Evolutionary conservation across 2,797 vertebrate genomes (phyloP).

Genomic region (Huso huso): DNA sequence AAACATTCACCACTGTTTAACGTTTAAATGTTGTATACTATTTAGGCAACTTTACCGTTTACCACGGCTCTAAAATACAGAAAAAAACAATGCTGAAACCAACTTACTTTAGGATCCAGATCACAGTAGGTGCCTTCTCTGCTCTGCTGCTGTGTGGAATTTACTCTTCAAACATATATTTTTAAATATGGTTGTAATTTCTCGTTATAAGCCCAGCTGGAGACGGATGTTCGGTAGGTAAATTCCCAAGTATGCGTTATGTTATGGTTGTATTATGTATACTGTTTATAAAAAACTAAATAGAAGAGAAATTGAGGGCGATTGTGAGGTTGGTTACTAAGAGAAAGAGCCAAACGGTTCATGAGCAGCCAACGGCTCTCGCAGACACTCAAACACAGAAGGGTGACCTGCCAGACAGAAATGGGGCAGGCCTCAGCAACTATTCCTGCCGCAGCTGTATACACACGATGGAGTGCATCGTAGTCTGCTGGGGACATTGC

Average conservation of each 20-base stretch:
- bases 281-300: slow-evolving; percentile 36
- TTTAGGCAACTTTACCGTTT: too few relatives aligned
- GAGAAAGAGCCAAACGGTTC: slow-evolving; percentile 90
- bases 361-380: slow-evolving; percentile 81
- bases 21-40: too few relatives aligned
- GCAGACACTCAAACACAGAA: slow-evolving; percentile 63
- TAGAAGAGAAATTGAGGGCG: slow-evolving; percentile 67
- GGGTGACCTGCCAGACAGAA: slow-evolving; percentile 60
- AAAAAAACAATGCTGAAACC: slow-evolving; percentile 32
- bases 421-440: slow-evolving; percentile 53
- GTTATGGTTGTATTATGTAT: slow-evolving; percentile 41
- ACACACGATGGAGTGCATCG: slow-evolving; percentile 23
- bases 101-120: slow-evolving; percentile 59
- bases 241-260: slow-evolving; percentile 52
- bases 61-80: slow-evolving; percentile 1
- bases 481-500: slow-evolving; percentile 4
- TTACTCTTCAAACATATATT: slow-evolving; percentile 50
- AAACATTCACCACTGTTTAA: too few relatives aligned
- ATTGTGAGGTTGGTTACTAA: slow-evolving; percentile 67
- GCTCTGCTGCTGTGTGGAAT: slow-evolving; percentile 65
- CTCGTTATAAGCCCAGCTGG: slow-evolving; percentile 52
- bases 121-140: slow-evolving; percentile 55
- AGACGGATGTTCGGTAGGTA: slow-evolving; percentile 38
- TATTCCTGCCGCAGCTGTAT: slow-evolving; percentile 47
- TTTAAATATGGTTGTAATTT: slow-evolving; percentile 48